Percentiles rank a stretch among this genome's conserved stretches.
These are phyloP conservation scores for mouse (Mus musculus) DNA, from an alignment of 2,113 vertebrate genomes.

Conservation along the genomic window GRCm39 chr5:114255001-114255500, in stretches of 20 bases:
- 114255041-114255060: not conserved
- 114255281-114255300: not conserved
- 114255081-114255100: not conserved
- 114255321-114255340: not conserved
- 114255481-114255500: not conserved
- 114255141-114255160: too few species aligned
- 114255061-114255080: not conserved
- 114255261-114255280: not conserved
- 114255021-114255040: not conserved
- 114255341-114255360: not conserved
- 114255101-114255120: not conserved
- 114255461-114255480: not conserved
- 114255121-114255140: too few species aligned
- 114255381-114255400: not conserved
- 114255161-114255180: not conserved
- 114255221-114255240: not conserved
- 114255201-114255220: not conserved
- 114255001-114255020: too few species aligned
- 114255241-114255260: not conserved
- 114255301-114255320: not conserved
- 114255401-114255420: not conserved
- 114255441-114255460: not conserved
- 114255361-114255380: not conserved
- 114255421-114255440: not conserved
- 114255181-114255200: not conserved